Evolutionary conservation across 1,140 invertebrate species (phyloP).

Genomic region (Apis dorsata): DNA sequence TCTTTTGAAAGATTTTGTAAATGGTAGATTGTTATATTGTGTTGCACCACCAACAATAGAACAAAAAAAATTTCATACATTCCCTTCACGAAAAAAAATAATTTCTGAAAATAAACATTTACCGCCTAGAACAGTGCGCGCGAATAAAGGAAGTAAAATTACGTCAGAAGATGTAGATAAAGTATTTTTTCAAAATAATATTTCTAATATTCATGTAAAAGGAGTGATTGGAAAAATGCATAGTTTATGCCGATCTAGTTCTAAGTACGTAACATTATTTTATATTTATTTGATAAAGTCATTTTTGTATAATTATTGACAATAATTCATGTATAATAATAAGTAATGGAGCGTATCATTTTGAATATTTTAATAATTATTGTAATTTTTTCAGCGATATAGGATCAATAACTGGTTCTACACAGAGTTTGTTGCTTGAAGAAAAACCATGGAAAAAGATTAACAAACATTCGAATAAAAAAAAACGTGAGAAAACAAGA

Average conservation of each 20-base stretch:
- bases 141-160: constrained; percentile 77
- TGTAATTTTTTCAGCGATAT: constrained; percentile 75
- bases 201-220: constrained; percentile 78
- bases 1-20: constrained; percentile 96
- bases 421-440: constrained; percentile 62
- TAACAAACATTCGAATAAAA: constrained; percentile 89
- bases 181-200: constrained; percentile 81
- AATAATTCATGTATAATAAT: constrained; percentile 48
- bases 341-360: constrained; percentile 25
- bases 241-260: constrained; percentile 40
- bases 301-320: constrained; percentile 64
- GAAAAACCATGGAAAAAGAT: constrained; percentile 91
- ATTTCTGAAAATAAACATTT: constrained; percentile 74
- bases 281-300: constrained; percentile 64
- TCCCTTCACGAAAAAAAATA: constrained; percentile 76
- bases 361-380: constrained; percentile 51
- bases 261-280: constrained; percentile 54
- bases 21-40: constrained; percentile 92
- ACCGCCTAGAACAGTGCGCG: constrained; percentile 80
- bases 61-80: constrained; percentile 86
- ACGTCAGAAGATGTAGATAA: constrained; percentile 81
- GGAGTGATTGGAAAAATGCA: constrained; percentile 72
- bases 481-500: constrained; percentile 93
- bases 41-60: constrained; percentile 88
- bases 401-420: constrained; percentile 68